These are phyloP conservation scores for Sebastolobus altivelis DNA, from an alignment of 2,797 vertebrate genomes.

Conservation along the genomic window DNA sequence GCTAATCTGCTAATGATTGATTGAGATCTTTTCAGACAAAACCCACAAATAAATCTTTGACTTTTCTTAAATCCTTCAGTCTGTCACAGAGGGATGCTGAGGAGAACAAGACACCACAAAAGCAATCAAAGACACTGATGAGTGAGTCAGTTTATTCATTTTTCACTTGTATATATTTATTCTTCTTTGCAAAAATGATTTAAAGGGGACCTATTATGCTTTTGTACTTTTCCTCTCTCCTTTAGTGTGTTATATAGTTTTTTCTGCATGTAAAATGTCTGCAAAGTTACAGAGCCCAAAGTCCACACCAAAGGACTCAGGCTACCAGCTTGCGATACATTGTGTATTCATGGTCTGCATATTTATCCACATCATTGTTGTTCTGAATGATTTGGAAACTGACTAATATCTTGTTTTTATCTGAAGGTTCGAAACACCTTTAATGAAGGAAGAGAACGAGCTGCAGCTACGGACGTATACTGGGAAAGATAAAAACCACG, in stretches of 20 bases:
- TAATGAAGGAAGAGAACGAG: no score
- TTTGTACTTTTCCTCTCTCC: no score
- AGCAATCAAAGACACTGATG: background rate
- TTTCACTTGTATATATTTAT: background rate
- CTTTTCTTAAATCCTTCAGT: background rate
- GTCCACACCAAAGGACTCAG: no score
- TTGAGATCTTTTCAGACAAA: background rate
- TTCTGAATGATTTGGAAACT: background rate
- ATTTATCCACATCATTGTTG: background rate
- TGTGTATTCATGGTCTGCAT: background rate
- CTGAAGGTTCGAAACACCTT: no score
- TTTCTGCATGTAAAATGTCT: no score
- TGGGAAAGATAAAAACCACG: accelerated
- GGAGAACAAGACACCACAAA: background rate
- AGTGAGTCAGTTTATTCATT: background rate
- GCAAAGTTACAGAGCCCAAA: no score
- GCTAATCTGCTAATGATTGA: background rate
- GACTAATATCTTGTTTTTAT: background rate
- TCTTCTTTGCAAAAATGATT: no score
- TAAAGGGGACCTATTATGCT: no score
- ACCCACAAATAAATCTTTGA: background rate
- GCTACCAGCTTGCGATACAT: background rate
- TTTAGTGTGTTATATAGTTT: no score
- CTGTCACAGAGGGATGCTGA: background rate
- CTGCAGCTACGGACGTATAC: no score